phyloP scores from a whole-genome alignment of 2,888 invertebrate genomes.

The Maniola hyperantus region DNA sequence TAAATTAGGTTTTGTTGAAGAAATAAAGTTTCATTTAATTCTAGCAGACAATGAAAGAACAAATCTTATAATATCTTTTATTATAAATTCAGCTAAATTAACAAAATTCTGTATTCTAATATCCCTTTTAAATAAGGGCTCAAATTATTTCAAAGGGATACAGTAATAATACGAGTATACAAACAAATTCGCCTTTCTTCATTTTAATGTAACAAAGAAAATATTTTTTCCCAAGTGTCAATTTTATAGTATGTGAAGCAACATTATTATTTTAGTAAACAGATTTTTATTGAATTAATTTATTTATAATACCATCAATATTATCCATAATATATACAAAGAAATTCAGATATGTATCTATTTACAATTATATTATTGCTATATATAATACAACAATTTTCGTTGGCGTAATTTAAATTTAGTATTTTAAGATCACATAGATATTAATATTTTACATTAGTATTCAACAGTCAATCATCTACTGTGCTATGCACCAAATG shows the following conservation, averaged over 20 bases:
- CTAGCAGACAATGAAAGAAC: constrained; percentile 28
- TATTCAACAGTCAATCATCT: constrained; percentile 33
- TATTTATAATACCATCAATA: constrained; percentile 47
- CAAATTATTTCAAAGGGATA: constrained; percentile 81
- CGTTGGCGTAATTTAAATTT: constrained; percentile 33
- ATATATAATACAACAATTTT: constrained; percentile 43
- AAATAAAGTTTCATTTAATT: not conserved
- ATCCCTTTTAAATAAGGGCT: constrained; percentile 82
- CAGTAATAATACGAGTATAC: constrained; percentile 41
- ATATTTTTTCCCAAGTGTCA: constrained; percentile 5
- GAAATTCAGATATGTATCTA: constrained; percentile 67
- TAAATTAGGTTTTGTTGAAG: not conserved
- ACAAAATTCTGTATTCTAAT: constrained; percentile 55
- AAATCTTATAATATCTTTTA: constrained; percentile 36
- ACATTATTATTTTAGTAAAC: constrained; percentile 23
- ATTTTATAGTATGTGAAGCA: constrained; percentile 23
- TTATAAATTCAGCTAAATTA: constrained; percentile 41
- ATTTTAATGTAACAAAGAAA: constrained; percentile 1
- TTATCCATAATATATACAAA: constrained; percentile 53
- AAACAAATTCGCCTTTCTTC: constrained; percentile 23
- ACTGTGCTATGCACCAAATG: constrained; percentile 67
- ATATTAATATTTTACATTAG: constrained; percentile 28
- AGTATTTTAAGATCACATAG: constrained; percentile 33
- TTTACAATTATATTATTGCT: constrained; percentile 53
- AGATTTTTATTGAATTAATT: constrained; percentile 20